These are phyloP conservation scores for Drosophila pseudoobscura DNA, from an alignment of 1,140 invertebrate genomes.

Conservation along the genomic window DNA sequence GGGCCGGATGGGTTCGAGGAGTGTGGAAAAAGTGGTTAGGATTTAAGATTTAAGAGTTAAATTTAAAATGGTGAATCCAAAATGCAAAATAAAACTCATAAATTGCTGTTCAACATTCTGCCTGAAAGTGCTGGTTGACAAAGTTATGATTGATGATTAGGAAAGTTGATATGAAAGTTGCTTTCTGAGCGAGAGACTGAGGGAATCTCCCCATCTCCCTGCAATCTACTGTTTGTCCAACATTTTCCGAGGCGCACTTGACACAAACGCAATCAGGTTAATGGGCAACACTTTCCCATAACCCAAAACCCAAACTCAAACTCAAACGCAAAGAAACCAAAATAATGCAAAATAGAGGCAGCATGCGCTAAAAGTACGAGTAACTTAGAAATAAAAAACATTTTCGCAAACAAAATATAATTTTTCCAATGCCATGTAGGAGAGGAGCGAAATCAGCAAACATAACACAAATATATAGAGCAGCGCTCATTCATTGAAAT, in stretches of 20 bases:
- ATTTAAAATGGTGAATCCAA: conserved; percentile 17
- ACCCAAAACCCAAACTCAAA: conserved; percentile 16
- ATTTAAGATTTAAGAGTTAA: conserved; percentile 3
- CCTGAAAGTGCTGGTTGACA: conserved; percentile 19
- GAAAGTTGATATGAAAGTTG: conserved; percentile 48
- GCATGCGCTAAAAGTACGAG: conserved; percentile 48
- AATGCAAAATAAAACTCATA: conserved; percentile 33
- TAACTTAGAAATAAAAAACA: conserved; percentile 6
- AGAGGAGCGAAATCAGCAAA: conserved; percentile 30
- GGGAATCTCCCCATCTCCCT: background rate
- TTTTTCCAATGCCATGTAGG: conserved; percentile 2
- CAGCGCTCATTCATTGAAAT: conserved; percentile 53
- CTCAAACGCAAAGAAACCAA: conserved; percentile 28
- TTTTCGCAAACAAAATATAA: conserved; percentile 14
- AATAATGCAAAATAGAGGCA: conserved; percentile 50
- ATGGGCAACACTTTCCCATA: conserved; percentile 27
- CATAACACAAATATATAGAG: conserved; percentile 27
- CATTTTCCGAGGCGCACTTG: conserved; percentile 34
- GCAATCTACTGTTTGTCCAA: conserved; percentile 8
- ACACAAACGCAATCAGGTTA: conserved; percentile 37
- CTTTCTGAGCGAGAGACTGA: background rate
- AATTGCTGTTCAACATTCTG: conserved; percentile 12
- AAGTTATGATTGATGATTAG: conserved; percentile 42
- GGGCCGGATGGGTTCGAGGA: too few relatives aligned
- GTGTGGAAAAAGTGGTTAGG: background rate